phyloP scores from a whole-genome alignment of 2,888 invertebrate species.

The Hypena proboscidalis region DNA sequence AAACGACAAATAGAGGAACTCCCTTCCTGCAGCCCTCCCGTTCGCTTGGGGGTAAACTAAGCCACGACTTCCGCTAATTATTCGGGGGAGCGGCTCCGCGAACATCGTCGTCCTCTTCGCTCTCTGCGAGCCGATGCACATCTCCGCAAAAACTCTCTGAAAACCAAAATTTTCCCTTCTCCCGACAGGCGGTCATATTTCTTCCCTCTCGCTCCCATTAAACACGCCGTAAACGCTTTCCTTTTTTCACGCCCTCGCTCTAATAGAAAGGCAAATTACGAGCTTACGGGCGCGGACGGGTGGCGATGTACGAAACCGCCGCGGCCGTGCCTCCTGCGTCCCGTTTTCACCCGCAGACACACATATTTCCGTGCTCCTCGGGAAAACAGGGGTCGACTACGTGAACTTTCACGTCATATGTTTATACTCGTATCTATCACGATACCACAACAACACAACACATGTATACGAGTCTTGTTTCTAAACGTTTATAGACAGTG shows the following conservation, averaged over 20 bases:
- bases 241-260: slow-evolving; percentile 86
- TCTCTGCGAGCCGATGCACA: slow-evolving; percentile 78
- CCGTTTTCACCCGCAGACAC: slow-evolving; percentile 63
- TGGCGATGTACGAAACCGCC: slow-evolving; percentile 84
- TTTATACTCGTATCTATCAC: slow-evolving; percentile 59
- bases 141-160: slow-evolving; percentile 83
- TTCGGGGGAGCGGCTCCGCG: slow-evolving; percentile 74
- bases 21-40: slow-evolving; percentile 76
- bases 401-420: slow-evolving; percentile 81
- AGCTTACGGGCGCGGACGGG: slow-evolving; percentile 85
- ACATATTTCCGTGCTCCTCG: slow-evolving; percentile 67
- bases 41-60: slow-evolving; percentile 79
- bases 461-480: slow-evolving; percentile 14
- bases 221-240: slow-evolving; percentile 85
- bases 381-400: slow-evolving; percentile 76
- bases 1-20: slow-evolving; percentile 85
- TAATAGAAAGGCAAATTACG: slow-evolving; percentile 86
- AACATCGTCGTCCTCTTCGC: slow-evolving; percentile 74
- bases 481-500: slow-evolving; percentile 9
- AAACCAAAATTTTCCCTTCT: slow-evolving; percentile 84
- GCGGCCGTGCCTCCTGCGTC: slow-evolving; percentile 67
- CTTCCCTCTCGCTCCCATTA: slow-evolving; percentile 85
- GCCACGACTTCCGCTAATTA: slow-evolving; percentile 85
- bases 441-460: slow-evolving; percentile 30
- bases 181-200: slow-evolving; percentile 82